phyloP scores from a whole-genome alignment of 2,797 vertebrate species.

The Remorina albescens region DNA sequence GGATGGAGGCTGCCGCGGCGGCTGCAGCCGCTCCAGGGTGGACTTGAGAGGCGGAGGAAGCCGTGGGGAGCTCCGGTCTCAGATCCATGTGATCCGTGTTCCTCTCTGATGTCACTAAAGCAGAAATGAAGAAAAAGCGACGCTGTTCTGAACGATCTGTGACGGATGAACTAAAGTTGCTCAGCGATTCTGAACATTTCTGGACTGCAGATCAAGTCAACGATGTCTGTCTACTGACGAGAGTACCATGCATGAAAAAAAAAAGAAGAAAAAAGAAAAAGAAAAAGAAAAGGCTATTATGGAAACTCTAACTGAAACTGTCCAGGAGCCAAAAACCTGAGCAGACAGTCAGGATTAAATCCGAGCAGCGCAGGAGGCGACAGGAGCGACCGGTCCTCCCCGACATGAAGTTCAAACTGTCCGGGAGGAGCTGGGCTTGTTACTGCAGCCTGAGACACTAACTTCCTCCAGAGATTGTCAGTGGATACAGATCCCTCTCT shows the following conservation, averaged over 20 bases:
- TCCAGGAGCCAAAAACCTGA: slow-evolving; percentile 9
- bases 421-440: slow-evolving; percentile 80
- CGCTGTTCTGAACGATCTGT: background rate
- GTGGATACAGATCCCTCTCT: slow-evolving; percentile 88
- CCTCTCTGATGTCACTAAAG: slow-evolving; percentile 18
- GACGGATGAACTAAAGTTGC: slow-evolving; percentile 52
- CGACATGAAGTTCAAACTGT: slow-evolving; percentile 48
- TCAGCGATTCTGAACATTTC: slow-evolving; percentile 53
- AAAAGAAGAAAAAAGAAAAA: background rate
- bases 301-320: slow-evolving; percentile 25
- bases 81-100: slow-evolving; percentile 90
- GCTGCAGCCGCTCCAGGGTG: slow-evolving; percentile 77
- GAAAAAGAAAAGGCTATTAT: background rate
- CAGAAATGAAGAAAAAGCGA: slow-evolving; percentile 1
- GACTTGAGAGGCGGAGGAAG: slow-evolving; percentile 86
- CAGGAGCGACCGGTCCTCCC: slow-evolving; percentile 58
- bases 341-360: slow-evolving; percentile 52
- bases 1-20: slow-evolving; percentile 86
- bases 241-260: background rate
- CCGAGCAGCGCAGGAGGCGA: slow-evolving; percentile 41
- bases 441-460: slow-evolving; percentile 86
- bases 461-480: slow-evolving; percentile 88
- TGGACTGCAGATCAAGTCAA: slow-evolving; percentile 58
- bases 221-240: slow-evolving; percentile 10
- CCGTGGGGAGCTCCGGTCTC: slow-evolving; percentile 88